These are phyloP conservation scores for Chlorops oryzae DNA, from an alignment of 1,140 invertebrate species.

Conservation along the genomic window DNA sequence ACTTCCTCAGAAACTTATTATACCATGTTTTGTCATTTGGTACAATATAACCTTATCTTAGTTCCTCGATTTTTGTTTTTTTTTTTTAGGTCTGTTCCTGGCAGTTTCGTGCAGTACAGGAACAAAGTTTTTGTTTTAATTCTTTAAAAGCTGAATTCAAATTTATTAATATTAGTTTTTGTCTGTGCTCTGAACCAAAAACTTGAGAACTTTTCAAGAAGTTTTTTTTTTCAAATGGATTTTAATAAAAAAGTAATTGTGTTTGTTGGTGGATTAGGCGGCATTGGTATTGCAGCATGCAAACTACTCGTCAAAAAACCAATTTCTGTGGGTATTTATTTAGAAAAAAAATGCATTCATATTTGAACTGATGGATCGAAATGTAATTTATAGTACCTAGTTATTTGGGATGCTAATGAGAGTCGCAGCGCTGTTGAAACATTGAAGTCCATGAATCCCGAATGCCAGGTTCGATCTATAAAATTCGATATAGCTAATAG, in stretches of 20 bases:
- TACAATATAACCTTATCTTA: no score
- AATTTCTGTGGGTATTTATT: slow-evolving; percentile 10
- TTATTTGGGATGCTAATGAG: slow-evolving; percentile 36
- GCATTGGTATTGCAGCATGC: slow-evolving; percentile 37
- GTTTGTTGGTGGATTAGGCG: slow-evolving; percentile 39
- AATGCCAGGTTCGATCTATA: slow-evolving; percentile 32
- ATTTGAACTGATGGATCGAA: neutral
- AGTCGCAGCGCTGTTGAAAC: slow-evolving; percentile 31
- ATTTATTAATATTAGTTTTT: no score
- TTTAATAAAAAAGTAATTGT: slow-evolving; percentile 38
- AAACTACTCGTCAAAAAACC: slow-evolving; percentile 10
- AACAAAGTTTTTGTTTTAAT: no score
- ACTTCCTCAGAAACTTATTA: no score
- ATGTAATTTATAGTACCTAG: slow-evolving; percentile 24
- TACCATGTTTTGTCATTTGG: no score
- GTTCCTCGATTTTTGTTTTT: no score
- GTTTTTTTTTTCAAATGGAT: no score
- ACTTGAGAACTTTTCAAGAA: no score
- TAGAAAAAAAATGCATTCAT: neutral
- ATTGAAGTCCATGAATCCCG: slow-evolving; percentile 33
- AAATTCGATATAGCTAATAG: slow-evolving; percentile 38
- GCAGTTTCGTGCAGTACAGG: no score
- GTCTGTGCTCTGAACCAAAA: no score
- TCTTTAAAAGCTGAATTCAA: no score
- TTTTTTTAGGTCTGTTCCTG: no score